phyloP scores from a whole-genome alignment of 2,888 invertebrate genomes.

The Malthinus flaveolus region DNA sequence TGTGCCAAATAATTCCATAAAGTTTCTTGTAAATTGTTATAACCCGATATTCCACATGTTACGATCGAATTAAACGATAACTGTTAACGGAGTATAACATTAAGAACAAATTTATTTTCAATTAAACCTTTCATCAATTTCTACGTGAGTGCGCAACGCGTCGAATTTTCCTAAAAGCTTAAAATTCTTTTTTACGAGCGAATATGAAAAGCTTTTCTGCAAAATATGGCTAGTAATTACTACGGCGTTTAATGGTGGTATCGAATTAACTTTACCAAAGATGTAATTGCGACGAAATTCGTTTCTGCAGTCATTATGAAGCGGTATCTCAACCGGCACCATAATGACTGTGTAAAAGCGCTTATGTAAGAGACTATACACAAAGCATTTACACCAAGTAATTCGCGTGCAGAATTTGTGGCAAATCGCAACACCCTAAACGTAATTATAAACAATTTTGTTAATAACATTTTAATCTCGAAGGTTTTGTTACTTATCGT shows the following conservation, averaged over 20 bases:
- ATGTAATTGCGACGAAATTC: conserved; percentile 36
- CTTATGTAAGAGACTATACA: background rate
- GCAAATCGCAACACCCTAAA: background rate
- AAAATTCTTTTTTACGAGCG: too few relatives aligned
- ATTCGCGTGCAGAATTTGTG: background rate
- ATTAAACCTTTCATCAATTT: too few relatives aligned
- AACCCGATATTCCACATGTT: conserved; percentile 2
- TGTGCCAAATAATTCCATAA: conserved; percentile 27
- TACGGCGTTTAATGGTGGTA: conserved; percentile 22
- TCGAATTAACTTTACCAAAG: conserved; percentile 35
- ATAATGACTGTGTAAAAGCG: conserved; percentile 5
- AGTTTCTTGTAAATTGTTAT: conserved; percentile 18
- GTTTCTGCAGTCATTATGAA: conserved; percentile 32
- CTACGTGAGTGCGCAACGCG: too few relatives aligned
- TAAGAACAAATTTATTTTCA: too few relatives aligned
- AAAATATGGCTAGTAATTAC: conserved; percentile 8
- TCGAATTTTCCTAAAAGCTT: too few relatives aligned
- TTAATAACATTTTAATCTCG: too few relatives aligned
- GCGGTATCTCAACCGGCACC: conserved; percentile 19
- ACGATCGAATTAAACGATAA: too few relatives aligned
- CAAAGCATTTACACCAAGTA: conserved; percentile 1
- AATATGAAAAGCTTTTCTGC: too few relatives aligned
- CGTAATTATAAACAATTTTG: too few relatives aligned
- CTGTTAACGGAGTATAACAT: too few relatives aligned
- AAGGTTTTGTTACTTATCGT: too few relatives aligned